Conservation (phyloP, 2,797 vertebrate genomes). For the Oophaga sylvatica region DNA sequence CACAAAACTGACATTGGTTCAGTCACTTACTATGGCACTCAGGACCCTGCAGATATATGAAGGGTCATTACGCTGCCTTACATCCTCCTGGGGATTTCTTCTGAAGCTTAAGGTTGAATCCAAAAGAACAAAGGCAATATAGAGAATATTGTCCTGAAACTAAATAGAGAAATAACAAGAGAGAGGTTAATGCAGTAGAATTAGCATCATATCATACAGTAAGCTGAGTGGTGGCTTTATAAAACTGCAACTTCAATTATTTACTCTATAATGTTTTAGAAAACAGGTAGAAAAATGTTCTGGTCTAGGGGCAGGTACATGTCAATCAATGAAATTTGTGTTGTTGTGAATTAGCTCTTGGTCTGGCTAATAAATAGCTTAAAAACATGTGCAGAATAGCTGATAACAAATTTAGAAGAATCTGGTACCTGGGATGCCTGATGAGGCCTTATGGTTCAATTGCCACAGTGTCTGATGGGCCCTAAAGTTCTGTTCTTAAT, state of each 20-base stretch:
- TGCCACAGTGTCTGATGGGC: no score
- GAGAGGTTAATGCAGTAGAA: background rate
- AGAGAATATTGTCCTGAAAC: constrained; percentile 44
- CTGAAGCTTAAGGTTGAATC: constrained; percentile 42
- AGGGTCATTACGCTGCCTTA: constrained; percentile 40
- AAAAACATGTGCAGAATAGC: no score
- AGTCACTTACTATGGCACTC: constrained; percentile 52
- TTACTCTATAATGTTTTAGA: no score
- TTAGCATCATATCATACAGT: background rate
- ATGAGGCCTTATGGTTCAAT: no score
- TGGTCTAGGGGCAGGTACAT: no score
- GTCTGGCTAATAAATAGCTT: no score
- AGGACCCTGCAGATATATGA: constrained; percentile 37
- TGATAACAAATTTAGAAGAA: no score
- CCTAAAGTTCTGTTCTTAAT: no score
- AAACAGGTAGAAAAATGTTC: no score
- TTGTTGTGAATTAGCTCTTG: no score
- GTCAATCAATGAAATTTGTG: no score
- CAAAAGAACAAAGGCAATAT: constrained; percentile 39
- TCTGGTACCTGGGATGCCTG: no score
- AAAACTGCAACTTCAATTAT: background rate
- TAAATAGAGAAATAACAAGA: background rate
- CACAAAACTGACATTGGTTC: background rate
- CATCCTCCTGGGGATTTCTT: constrained; percentile 33
- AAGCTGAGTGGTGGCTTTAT: background rate